Base-by-base conservation (phyloP, 2,797 vertebrate species). In the Mallotus villosus region DNA sequence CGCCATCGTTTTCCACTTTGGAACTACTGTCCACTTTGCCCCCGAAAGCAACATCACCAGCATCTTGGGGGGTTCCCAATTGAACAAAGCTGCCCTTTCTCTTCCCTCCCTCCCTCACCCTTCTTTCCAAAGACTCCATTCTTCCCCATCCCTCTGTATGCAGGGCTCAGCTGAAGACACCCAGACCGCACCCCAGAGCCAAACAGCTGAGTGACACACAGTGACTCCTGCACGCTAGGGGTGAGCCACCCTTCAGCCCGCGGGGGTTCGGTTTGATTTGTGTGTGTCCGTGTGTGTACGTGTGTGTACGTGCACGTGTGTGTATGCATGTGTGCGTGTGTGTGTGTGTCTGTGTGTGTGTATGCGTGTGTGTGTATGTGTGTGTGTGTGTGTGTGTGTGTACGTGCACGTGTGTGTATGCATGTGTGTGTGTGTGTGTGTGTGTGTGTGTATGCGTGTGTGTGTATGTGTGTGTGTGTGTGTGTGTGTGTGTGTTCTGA, bases 131-230 rank as follows among this genome's bases (percentile, higher is more conserved):
- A 80, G 82, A 80, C 79, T 72, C 81, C 78, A 84, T 84, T 88
- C 82, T 88, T 83, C 37, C 24, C 22, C 2, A 62, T 80, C 79
- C 82, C 80, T 88, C 79, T 79, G 83, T 82, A 81, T 83, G 85
- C 83, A 74, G 79, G 68, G 73, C 84, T 78, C 53, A 61, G 79
- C 76, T 78, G 66, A 64, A 71, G 72, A 74, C 78, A 76, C 74
- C 76, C 80, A 77, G 79, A 82, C 82, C 77, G 78, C 68, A 83
- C 78, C 74, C 79, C 78, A 19, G 82, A 90, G 86, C 84, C 87
- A 85, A 51, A 75, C 79, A 75, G 76, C 75, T 74, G 80, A 82
- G 80, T 81, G 84, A 86, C 83, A 88, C 86, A 87, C 80, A 85
- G 74, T 37, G 70, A 57, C 78, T 84, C 76, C 78, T 63, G 29